phyloP scores from a whole-genome alignment of 2,113 vertebrate species.

The Pyrgilauda ruficollis region DNA sequence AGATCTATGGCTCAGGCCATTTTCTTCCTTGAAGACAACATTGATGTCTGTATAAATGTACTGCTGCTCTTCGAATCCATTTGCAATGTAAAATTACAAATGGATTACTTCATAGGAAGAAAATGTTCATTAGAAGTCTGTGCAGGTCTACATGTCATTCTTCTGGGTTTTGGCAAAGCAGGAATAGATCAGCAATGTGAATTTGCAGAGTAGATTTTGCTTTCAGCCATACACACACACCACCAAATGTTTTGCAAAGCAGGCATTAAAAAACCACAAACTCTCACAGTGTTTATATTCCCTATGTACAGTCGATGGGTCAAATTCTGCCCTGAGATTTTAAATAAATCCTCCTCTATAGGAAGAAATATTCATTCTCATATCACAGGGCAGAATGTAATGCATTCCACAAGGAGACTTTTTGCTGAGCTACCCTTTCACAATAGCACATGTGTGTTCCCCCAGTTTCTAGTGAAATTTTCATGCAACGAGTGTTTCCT shows the following conservation, averaged over 20 bases:
- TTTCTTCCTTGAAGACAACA: conserved; percentile 22
- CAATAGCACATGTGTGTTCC: background rate
- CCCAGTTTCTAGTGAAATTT: background rate
- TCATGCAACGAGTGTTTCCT: background rate
- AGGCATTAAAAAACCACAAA: background rate
- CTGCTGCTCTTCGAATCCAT: background rate
- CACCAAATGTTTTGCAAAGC: background rate
- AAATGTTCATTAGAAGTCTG: conserved; percentile 3
- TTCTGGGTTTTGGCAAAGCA: background rate
- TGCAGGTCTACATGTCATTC: background rate
- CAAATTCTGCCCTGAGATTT: background rate
- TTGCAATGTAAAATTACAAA: conserved; percentile 31
- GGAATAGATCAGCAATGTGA: background rate
- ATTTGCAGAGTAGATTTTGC: background rate
- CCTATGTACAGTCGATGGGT: background rate
- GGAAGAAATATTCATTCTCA: background rate
- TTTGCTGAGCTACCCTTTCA: background rate
- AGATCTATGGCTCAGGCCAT: background rate
- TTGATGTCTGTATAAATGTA: background rate
- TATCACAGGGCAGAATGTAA: background rate
- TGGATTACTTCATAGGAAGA: background rate
- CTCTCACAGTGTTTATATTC: background rate
- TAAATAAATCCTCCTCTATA: background rate
- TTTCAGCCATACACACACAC: background rate
- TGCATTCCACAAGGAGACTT: background rate